Percentiles rank a stretch among this genome's conserved stretches.
Evolutionary conservation across 2,888 invertebrate species (phyloP).

Genomic region (Latrodectus elegans): DNA sequence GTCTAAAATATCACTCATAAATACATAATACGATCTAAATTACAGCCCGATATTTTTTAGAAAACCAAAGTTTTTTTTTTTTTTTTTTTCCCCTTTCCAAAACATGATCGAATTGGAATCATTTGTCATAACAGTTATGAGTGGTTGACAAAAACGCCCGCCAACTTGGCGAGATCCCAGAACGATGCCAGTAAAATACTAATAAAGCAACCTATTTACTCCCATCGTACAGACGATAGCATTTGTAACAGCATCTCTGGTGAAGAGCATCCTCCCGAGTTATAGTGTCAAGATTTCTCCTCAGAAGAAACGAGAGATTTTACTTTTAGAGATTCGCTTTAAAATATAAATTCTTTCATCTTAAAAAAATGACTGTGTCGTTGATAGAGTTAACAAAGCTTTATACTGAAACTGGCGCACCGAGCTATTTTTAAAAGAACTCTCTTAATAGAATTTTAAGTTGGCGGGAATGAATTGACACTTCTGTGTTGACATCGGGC

Average conservation of each 20-base stretch:
- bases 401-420: too few species aligned
- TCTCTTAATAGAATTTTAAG: background rate
- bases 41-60: too few species aligned
- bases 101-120: background rate
- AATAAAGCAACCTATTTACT: slow-evolving; percentile 62
- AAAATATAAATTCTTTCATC: too few species aligned
- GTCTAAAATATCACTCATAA: too few species aligned
- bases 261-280: slow-evolving; percentile 23
- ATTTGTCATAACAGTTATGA: background rate
- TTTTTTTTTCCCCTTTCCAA: background rate
- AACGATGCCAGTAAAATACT: slow-evolving; percentile 33
- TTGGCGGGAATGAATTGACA: slow-evolving; percentile 15
- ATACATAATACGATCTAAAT: too few species aligned
- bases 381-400: too few species aligned
- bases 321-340: background rate
- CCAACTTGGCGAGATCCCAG: slow-evolving; percentile 60
- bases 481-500: slow-evolving; percentile 50
- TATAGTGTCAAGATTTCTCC: background rate
- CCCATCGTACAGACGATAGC: slow-evolving; percentile 48
- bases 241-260: slow-evolving; percentile 63
- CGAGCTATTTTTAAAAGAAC: too few species aligned
- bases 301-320: background rate
- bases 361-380: too few species aligned
- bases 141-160: background rate
- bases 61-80: too few species aligned